Evolutionary conservation across 1,140 invertebrate genomes (phyloP), one percentile per base, ranked within the genome.

Genomic region (Dendroctonus ponderosae): DNA sequence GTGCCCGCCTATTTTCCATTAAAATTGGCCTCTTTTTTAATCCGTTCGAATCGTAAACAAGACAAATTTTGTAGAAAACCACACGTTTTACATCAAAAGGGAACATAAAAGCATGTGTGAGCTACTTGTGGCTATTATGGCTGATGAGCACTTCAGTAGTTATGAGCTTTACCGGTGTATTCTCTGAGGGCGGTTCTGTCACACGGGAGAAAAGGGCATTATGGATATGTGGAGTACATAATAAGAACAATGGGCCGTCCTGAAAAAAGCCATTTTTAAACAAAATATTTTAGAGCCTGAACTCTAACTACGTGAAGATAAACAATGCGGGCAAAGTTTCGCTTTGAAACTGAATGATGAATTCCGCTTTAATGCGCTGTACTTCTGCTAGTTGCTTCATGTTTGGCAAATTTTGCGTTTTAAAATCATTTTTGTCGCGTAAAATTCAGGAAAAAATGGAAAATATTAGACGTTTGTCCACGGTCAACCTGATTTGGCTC

Each of bases 1-100:
- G 37, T 42, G 46, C 46, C 43, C 57, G 57, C 57, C 57, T 59
- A 59, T 46, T 26, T 26, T 26, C 26, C 26, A 42, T 57, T 42
- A 12, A 14, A 57, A 26, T 26, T 26, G 3, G 26, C 26, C 26
- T 26, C 26, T 26, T 26, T 26, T 26, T 26, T 26, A 26, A 26
- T 26, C 26, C 26, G 26, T 26, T 26, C 26, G 26, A 26, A 26
- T 62, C 60, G 73, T 72, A 74, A 74, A 75, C 74, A 73, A 73
- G 71, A 74, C 73, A 72, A 75, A 75, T 75, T 75, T 75, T 74
- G 72, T 73, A 75, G 72, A 74, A 75, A 75, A 75, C 70, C 71
- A 71, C 73, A 71, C 70, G 66, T 74, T 75, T 71, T 60, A 72
- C 73, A 70, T 74, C 71, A 75, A 73, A 75, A 75, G 74, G 70